Conservation (phyloP, 2,888 invertebrate genomes). For the Pseudeuparius sepicola region DNA sequence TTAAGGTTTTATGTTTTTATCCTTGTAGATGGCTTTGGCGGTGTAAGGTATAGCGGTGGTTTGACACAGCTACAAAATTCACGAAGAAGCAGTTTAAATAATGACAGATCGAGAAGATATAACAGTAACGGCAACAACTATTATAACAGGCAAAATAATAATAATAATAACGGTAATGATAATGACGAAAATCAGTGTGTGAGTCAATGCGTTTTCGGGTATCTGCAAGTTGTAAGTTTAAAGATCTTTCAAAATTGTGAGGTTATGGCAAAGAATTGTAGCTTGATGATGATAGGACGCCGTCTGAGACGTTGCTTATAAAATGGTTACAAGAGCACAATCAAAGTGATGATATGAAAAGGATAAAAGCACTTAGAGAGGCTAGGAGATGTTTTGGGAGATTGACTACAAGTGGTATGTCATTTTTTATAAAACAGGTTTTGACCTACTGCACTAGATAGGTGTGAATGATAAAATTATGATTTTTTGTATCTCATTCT, state of each 20-base stretch:
- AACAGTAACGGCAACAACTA: too few relatives aligned
- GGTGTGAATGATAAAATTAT: too few relatives aligned
- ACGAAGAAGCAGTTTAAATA: too few relatives aligned
- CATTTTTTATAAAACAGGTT: too few relatives aligned
- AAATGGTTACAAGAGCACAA: conserved; percentile 37
- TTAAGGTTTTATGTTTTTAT: too few relatives aligned
- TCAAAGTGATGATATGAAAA: conserved; percentile 31
- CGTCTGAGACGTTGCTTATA: conserved; percentile 37
- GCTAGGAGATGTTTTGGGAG: conserved; percentile 36
- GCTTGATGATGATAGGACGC: conserved; percentile 36
- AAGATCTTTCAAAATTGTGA: too few relatives aligned
- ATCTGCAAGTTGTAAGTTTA: neutral
- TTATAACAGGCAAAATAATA: neutral
- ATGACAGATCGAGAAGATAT: too few relatives aligned
- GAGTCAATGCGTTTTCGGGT: conserved; percentile 1
- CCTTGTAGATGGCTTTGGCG: too few relatives aligned
- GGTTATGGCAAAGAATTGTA: too few relatives aligned
- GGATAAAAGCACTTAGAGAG: conserved; percentile 33
- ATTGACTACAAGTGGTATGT: conserved; percentile 34
- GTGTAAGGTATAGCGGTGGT: too few relatives aligned
- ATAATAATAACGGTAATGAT: neutral
- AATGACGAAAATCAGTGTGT: conserved; percentile 3
- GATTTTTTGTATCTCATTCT: conserved; percentile 8
- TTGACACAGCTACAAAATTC: too few relatives aligned
- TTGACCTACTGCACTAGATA: too few relatives aligned